Evolutionary conservation across 2,888 invertebrate species (phyloP).

Genomic region (Camptogramma bilineatum): DNA sequence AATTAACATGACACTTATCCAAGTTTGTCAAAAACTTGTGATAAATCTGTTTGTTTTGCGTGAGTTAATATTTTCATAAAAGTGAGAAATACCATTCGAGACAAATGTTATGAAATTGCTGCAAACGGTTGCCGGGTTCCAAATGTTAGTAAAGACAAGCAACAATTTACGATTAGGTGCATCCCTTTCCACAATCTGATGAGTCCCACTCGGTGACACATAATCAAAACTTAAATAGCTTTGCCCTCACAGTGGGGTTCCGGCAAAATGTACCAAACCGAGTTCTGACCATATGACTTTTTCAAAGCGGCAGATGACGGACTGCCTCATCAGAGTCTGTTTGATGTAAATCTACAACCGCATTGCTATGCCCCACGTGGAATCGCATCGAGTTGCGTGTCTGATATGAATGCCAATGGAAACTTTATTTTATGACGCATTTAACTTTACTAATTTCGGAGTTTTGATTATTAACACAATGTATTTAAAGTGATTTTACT

Average conservation of each 20-base stretch:
- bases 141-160: neutral
- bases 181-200: conserved; percentile 15
- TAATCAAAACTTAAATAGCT: conserved; percentile 37
- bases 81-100: too few relatives aligned
- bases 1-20: neutral
- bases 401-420: conserved; percentile 1
- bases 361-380: conserved; percentile 20
- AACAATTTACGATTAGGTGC: conserved; percentile 11
- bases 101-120: neutral
- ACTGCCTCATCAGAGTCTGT: conserved; percentile 20
- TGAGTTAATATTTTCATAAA: neutral
- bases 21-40: neutral
- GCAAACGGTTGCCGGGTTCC: neutral
- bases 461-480: neutral
- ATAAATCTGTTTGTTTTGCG: neutral
- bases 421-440: neutral
- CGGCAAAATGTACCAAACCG: conserved; percentile 25
- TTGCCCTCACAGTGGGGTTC: conserved; percentile 31
- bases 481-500: neutral
- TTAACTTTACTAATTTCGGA: neutral
- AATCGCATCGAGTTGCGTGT: conserved; percentile 16
- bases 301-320: conserved; percentile 23
- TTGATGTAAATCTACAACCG: conserved; percentile 22
- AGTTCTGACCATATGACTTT: conserved; percentile 22
- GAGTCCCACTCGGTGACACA: conserved; percentile 23